These are phyloP conservation scores for Lemur catta DNA, from an alignment of 2,797 vertebrate genomes.

Conservation along the genomic window DNA sequence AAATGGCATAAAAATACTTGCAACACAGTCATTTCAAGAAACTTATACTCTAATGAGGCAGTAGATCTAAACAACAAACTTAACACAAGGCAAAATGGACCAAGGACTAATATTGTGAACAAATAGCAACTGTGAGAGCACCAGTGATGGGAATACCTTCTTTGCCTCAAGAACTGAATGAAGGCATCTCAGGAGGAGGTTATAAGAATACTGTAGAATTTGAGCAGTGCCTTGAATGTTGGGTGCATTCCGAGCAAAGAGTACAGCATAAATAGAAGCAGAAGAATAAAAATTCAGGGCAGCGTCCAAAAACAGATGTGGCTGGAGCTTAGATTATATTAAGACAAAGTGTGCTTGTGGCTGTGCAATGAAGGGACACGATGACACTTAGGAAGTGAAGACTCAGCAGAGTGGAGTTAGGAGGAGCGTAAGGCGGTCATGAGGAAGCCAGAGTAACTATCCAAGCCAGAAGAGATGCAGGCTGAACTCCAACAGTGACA, in stretches of 20 bases:
- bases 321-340: background rate
- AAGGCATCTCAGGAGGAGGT: background rate
- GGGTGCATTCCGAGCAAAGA: background rate
- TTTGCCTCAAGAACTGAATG: background rate
- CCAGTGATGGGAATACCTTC: background rate
- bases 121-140: background rate
- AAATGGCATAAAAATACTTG: slow-evolving; percentile 18
- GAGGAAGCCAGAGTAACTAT: background rate
- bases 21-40: background rate
- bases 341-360: background rate
- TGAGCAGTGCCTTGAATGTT: background rate
- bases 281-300: background rate
- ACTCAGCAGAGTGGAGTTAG: background rate
- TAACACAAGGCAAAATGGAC: background rate
- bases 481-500: background rate
- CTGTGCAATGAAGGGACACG: background rate
- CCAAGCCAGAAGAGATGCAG: background rate
- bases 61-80: background rate
- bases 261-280: background rate
- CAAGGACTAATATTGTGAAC: background rate
- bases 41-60: background rate
- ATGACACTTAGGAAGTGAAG: background rate
- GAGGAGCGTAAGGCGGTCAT: background rate
- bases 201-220: background rate
- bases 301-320: background rate